These are phyloP conservation scores for Podargus strigoides DNA, from an alignment of 2,797 vertebrate species.

Conservation along the genomic window DNA sequence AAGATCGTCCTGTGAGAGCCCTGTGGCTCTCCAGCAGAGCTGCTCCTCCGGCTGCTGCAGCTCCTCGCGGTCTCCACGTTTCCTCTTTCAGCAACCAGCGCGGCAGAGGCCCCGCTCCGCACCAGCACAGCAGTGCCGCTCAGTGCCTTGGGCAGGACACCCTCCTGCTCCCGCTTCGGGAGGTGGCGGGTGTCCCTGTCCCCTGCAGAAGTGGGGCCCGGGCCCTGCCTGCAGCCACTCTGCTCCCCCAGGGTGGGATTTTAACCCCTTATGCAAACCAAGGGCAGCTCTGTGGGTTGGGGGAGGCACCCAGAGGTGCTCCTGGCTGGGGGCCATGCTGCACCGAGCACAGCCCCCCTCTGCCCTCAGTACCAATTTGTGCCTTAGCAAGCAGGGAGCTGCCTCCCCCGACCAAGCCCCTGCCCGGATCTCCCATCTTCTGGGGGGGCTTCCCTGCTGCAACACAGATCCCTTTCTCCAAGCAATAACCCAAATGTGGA, in stretches of 20 bases:
- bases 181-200: no score
- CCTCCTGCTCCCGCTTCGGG: not conserved
- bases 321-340: not conserved
- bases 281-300: not conserved
- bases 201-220: not conserved
- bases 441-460: not conserved
- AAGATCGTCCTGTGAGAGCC: conserved; percentile 90
- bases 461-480: not conserved
- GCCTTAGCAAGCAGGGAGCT: conserved; percentile 8
- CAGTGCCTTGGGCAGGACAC: not conserved
- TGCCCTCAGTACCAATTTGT: not conserved
- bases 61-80: not conserved
- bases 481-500: not conserved
- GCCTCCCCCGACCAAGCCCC: not conserved
- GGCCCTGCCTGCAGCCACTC: not conserved
- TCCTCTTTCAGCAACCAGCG: not conserved
- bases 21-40: not conserved
- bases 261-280: not conserved
- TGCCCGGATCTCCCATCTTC: not conserved
- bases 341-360: not conserved
- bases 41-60: not conserved
- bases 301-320: not conserved
- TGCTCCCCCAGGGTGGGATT: not conserved
- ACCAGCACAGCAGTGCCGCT: not conserved
- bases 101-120: not conserved